These are phyloP conservation scores for Drosophila orena DNA, from an alignment of 1,140 invertebrate species.

Conservation along the genomic window DNA sequence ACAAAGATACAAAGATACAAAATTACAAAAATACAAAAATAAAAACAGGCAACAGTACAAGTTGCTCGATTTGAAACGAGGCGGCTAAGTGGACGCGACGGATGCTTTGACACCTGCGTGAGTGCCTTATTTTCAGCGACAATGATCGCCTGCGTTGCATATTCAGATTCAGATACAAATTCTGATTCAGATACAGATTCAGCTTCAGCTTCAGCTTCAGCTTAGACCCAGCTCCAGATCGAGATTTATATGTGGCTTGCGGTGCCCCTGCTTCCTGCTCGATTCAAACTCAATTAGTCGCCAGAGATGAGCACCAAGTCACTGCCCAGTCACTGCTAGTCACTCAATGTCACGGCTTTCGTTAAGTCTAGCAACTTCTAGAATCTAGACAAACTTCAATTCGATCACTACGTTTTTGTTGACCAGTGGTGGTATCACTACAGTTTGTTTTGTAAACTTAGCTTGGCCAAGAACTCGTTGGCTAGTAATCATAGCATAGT, in stretches of 20 bases:
- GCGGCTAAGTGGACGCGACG: conserved; percentile 67
- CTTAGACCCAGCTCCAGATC: background rate
- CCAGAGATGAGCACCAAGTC: conserved; percentile 11
- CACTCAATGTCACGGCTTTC: background rate
- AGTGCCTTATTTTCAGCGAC: conserved; percentile 51
- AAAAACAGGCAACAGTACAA: background rate
- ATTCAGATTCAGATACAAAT: background rate
- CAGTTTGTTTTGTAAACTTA: too few relatives aligned
- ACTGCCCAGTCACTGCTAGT: background rate
- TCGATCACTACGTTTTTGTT: too few relatives aligned
- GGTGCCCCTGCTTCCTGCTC: conserved; percentile 32
- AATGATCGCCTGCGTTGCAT: conserved; percentile 77
- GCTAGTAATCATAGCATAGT: too few relatives aligned
- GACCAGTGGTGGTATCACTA: too few relatives aligned
- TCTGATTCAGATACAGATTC: background rate
- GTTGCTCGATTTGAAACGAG: conserved; percentile 1
- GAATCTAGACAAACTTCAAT: too few relatives aligned
- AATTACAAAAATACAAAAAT: too few relatives aligned
- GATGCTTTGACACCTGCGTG: conserved; percentile 80
- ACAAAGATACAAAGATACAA: too few relatives aligned
- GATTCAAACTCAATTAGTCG: conserved; percentile 75
- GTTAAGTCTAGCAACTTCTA: too few relatives aligned
- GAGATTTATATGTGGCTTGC: background rate
- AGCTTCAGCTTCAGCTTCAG: background rate
- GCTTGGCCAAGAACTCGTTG: too few relatives aligned